phyloP scores from a whole-genome alignment of 23 tunicate genomes.

The Diplosoma virens region DNA sequence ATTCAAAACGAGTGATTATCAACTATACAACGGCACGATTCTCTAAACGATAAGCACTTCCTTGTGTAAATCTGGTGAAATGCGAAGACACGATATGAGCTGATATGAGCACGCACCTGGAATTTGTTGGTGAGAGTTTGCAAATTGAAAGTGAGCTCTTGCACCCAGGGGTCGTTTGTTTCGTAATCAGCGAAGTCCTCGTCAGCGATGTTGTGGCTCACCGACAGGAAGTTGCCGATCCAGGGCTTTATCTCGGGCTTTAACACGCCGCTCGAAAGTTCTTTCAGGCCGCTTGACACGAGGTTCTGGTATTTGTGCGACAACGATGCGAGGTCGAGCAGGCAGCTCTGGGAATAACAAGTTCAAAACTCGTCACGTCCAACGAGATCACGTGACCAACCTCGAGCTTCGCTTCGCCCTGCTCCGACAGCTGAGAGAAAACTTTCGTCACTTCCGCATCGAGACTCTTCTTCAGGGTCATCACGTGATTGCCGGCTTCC shows the following conservation, averaged over 20 bases:
- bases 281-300: slow-evolving; percentile 67
- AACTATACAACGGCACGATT: too few species aligned
- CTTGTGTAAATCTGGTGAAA: too few species aligned
- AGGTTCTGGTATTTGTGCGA: slow-evolving; percentile 65
- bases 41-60: too few species aligned
- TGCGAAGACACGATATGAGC: too few species aligned
- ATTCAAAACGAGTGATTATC: too few species aligned
- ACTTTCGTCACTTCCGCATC: slow-evolving; percentile 80
- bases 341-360: slow-evolving; percentile 41
- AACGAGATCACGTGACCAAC: slow-evolving; percentile 27
- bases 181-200: slow-evolving; percentile 76
- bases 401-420: slow-evolving; percentile 72
- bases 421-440: slow-evolving; percentile 50
- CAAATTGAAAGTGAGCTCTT: slow-evolving; percentile 64
- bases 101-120: too few species aligned
- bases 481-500: slow-evolving; percentile 76
- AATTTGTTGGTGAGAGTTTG: slow-evolving; percentile 73
- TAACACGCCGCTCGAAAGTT: slow-evolving; percentile 41
- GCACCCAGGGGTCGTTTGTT: slow-evolving; percentile 98
- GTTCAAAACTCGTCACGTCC: background rate
- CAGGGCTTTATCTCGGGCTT: slow-evolving; percentile 89
- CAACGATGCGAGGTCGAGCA: slow-evolving; percentile 55
- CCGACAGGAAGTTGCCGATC: slow-evolving; percentile 79
- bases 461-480: slow-evolving; percentile 63
- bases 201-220: slow-evolving; percentile 70